phyloP scores from a whole-genome alignment of 2,888 invertebrate genomes.

The Eudemis profundana region DNA sequence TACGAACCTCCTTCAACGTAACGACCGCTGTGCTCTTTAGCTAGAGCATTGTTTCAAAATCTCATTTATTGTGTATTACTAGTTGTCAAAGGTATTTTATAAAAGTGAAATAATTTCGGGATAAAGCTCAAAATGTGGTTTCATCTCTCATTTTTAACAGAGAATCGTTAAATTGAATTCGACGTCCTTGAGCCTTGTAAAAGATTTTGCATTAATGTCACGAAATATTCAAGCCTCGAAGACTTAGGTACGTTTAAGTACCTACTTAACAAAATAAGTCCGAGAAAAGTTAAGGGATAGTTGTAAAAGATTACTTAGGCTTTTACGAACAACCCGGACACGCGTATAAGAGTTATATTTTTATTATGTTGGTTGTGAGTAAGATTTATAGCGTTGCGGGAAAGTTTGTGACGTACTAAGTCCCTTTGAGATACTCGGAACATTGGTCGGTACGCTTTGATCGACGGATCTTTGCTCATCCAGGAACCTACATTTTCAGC shows the following conservation, averaged over 20 bases:
- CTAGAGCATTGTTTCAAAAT: neutral
- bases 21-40: no score
- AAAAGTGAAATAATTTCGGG: slow-evolving; percentile 6
- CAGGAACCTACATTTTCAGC: slow-evolving; percentile 12
- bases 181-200: neutral
- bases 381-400: slow-evolving; percentile 23
- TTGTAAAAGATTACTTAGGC: slow-evolving; percentile 24
- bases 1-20: no score
- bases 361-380: slow-evolving; percentile 15
- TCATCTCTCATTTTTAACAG: slow-evolving; percentile 2
- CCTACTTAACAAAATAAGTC: slow-evolving; percentile 1
- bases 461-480: slow-evolving; percentile 1
- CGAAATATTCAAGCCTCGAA: slow-evolving; percentile 1
- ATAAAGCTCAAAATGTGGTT: neutral
- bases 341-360: slow-evolving; percentile 22
- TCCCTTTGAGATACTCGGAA: slow-evolving; percentile 18
- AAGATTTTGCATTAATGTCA: neutral
- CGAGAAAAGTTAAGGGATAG: slow-evolving; percentile 12
- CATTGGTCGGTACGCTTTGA: slow-evolving; percentile 6
- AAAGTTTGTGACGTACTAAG: slow-evolving; percentile 21
- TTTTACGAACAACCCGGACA: slow-evolving; percentile 14
- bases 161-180: slow-evolving; percentile 18
- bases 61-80: slow-evolving; percentile 11
- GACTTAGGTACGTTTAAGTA: neutral
- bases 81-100: neutral